Evolutionary conservation across 2,113 vertebrate genomes (phyloP).

Genomic region (Myotis brandtii): DNA sequence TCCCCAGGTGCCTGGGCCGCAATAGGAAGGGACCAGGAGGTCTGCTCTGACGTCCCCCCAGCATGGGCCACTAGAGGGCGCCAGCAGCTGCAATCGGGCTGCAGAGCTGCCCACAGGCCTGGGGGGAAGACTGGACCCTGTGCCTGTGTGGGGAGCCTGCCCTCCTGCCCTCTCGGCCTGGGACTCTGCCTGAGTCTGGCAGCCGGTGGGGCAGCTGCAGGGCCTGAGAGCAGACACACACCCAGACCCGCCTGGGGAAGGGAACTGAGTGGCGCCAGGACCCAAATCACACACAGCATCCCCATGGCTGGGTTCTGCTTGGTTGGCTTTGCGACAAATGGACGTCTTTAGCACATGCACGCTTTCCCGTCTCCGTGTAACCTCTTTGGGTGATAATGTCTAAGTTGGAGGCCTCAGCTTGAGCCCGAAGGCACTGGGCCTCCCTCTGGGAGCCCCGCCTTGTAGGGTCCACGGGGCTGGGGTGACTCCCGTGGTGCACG

Average conservation of each 20-base stretch:
- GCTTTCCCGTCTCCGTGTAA: not conserved
- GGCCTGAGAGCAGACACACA: not conserved
- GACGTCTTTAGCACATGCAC: not conserved
- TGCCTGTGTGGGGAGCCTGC: too few species aligned
- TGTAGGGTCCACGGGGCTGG: too few species aligned
- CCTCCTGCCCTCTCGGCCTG: not conserved
- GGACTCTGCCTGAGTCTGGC: not conserved
- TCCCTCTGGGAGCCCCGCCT: too few species aligned
- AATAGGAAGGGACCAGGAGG: not conserved
- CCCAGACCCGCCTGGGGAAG: not conserved
- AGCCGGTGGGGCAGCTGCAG: not conserved
- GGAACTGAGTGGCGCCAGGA: not conserved
- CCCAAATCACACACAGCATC: fast-evolving
- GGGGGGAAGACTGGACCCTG: too few species aligned
- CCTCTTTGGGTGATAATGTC: not conserved
- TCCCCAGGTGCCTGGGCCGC: not conserved
- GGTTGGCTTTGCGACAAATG: not conserved
- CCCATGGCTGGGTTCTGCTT: not conserved
- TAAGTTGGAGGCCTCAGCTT: not conserved
- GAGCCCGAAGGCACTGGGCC: not conserved
- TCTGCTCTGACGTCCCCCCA: not conserved
- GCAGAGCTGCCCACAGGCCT: not conserved
- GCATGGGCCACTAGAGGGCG: not conserved
- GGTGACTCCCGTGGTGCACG: not conserved
- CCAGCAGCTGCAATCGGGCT: fast-evolving